These are phyloP conservation scores for Todus mexicanus DNA, from an alignment of 2,797 vertebrate species.

Conservation along the genomic window DNA sequence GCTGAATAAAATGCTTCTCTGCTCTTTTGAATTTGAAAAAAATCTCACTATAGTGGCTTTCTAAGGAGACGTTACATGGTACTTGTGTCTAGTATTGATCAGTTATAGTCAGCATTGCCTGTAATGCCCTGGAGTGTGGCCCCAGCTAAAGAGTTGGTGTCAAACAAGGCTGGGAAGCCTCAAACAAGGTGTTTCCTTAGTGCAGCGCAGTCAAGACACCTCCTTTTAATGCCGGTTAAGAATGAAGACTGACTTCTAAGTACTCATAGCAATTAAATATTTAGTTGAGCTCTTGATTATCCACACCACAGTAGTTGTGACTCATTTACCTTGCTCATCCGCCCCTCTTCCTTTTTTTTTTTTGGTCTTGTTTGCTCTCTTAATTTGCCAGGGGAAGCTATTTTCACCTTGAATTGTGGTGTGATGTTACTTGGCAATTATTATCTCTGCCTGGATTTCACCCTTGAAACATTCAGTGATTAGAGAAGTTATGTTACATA, in stretches of 20 bases:
- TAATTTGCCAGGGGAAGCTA: not conserved
- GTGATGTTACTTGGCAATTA: not conserved
- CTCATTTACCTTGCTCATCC: not conserved
- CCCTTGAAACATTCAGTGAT: not conserved
- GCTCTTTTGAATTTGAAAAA: not conserved
- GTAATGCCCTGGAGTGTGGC: rapidly evolving
- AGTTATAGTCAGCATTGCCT: not conserved
- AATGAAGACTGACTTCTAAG: not conserved
- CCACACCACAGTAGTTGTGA: not conserved
- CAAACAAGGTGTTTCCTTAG: not conserved
- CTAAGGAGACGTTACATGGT: not conserved
- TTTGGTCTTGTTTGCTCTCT: not conserved
- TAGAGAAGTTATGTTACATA: not conserved
- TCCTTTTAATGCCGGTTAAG: not conserved
- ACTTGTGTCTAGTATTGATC: not conserved
- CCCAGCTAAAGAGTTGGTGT: not conserved
- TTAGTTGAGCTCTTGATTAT: not conserved
- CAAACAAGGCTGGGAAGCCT: not conserved
- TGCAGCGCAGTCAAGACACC: not conserved
- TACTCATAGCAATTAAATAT: not conserved
- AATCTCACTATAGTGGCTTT: not conserved
- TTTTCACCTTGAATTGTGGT: not conserved
- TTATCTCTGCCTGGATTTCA: not conserved
- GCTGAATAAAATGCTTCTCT: not conserved
- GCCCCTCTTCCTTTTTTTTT: no score